Base-by-base conservation (phyloP, 2,888 invertebrate genomes). In the Eubasilissa splendida region DNA sequence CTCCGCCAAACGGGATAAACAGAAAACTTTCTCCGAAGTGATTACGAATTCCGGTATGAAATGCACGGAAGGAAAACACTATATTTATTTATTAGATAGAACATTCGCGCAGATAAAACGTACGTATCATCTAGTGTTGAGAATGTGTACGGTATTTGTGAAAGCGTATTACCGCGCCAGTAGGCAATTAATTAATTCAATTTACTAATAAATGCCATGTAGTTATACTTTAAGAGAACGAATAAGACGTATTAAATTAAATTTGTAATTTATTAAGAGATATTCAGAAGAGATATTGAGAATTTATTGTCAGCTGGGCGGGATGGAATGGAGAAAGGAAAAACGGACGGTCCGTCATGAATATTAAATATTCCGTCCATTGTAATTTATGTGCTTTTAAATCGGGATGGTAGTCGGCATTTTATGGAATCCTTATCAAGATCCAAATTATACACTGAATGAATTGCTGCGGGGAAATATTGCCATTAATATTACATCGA, bases 1-100 rank as follows among this genome's bases (percentile, higher is more conserved):
- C 82, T 70, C 77, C 71, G 80, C 83, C 83, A 80, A 83, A 83
- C 80, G 83, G 83, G 83, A 83, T 83, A 83, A 83, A 83, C 83
- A 83, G 81, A 83, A 81, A 81, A 80, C 60, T 82, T 83, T 76
- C 79, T 73, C 77, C 77, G 76, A 68, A 79, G 71, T 76, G 76
- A 81, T 79, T 79, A 81, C 78, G 80, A 79, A 81, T 77, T 82
- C 76, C 77, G 78, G 65, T 71, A 76, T 54, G 78, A 76, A 81
- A 76, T 77, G 54, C 58, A 53, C 31, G 65, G 54, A 60, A 60
- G 60, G 31, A n/a, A 58, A 54, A 71, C 14, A 75, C 22, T 76
- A 76, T 68, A 77, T 75, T 75, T 73, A 73, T 73, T 56, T 73
- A 73, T 73, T 73, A 56, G 71, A 56, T 33, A 73, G 54, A 73